These are phyloP conservation scores for Lordiphosa clarofinis DNA, from an alignment of 1,140 invertebrate species.

Conservation along the genomic window DNA sequence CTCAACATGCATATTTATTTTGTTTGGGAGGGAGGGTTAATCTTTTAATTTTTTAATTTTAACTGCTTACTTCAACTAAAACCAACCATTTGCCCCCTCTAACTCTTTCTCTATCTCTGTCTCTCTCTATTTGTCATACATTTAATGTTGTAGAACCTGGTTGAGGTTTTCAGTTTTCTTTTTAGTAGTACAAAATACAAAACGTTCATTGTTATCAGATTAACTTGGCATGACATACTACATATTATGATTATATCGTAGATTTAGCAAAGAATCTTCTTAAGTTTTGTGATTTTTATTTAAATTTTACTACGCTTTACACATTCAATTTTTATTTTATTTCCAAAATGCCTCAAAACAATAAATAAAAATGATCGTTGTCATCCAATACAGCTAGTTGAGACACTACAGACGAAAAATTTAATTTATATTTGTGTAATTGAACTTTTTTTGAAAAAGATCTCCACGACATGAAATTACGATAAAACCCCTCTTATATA, in stretches of 20 bases:
- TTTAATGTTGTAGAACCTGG: slow-evolving; percentile 29
- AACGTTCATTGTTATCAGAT: slow-evolving; percentile 59
- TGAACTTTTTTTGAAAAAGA: too few relatives aligned
- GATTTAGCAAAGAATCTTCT: too few relatives aligned
- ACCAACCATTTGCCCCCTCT: slow-evolving; percentile 11
- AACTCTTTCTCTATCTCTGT: slow-evolving; percentile 9
- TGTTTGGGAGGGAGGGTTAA: slow-evolving; percentile 24
- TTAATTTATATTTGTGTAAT: slow-evolving; percentile 28
- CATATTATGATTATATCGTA: slow-evolving; percentile 3
- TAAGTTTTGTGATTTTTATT: too few relatives aligned
- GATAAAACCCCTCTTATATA: too few relatives aligned
- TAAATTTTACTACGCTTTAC: neutral
- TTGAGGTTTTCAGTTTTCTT: slow-evolving; percentile 37
- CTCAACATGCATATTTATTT: slow-evolving; percentile 5
- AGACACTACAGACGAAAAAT: slow-evolving; percentile 65
- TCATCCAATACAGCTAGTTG: slow-evolving; percentile 56
- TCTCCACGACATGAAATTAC: too few relatives aligned
- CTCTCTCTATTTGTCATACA: slow-evolving; percentile 17
- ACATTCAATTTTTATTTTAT: slow-evolving; percentile 29
- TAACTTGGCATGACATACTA: slow-evolving; percentile 27
- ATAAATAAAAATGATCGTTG: neutral
- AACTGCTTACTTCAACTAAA: slow-evolving; percentile 45
- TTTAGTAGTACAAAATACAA: slow-evolving; percentile 18
- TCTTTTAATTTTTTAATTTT: slow-evolving; percentile 19
- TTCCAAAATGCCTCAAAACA: neutral